Percentiles rank a stretch among this genome's conserved stretches.
These are phyloP conservation scores for Pinctada fucata DNA, from an alignment of 2,888 invertebrate genomes.

Conservation along the genomic window DNA sequence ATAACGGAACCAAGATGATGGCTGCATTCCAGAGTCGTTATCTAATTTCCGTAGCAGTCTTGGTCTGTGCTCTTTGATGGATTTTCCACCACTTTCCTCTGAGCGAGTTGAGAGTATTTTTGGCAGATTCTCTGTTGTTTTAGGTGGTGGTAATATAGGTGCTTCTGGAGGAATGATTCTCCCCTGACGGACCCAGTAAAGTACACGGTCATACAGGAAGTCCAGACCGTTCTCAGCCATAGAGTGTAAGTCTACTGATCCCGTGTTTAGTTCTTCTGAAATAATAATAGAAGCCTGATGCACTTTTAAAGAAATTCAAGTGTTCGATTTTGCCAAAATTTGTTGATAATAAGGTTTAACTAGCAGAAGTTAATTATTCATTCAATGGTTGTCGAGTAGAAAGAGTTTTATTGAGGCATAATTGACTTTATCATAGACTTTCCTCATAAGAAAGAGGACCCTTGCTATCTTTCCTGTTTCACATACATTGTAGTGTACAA, in stretches of 20 bases:
- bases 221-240: slow-evolving; percentile 55
- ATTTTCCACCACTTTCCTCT: slow-evolving; percentile 2
- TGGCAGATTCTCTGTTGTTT: slow-evolving; percentile 6
- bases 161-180: slow-evolving; percentile 48
- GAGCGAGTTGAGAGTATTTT: slow-evolving; percentile 13
- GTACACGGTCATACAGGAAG: slow-evolving; percentile 57
- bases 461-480: too few relatives aligned
- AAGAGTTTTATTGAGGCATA: too few relatives aligned
- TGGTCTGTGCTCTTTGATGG: slow-evolving; percentile 17
- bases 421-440: too few relatives aligned
- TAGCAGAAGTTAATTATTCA: too few relatives aligned
- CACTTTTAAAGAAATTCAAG: too few relatives aligned
- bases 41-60: background rate
- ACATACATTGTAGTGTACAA: too few relatives aligned
- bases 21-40: slow-evolving; percentile 40
- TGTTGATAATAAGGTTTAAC: too few relatives aligned
- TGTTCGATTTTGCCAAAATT: too few relatives aligned
- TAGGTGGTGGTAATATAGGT: slow-evolving; percentile 38
- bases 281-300: background rate
- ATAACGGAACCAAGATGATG: slow-evolving; percentile 49
- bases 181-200: slow-evolving; percentile 59
- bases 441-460: too few relatives aligned
- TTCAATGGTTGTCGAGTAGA: too few relatives aligned
- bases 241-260: slow-evolving; percentile 41
- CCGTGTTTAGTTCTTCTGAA: slow-evolving; percentile 18